phyloP scores from a whole-genome alignment of 1,140 invertebrate genomes.

The Pristionchus pacificus region DNA sequence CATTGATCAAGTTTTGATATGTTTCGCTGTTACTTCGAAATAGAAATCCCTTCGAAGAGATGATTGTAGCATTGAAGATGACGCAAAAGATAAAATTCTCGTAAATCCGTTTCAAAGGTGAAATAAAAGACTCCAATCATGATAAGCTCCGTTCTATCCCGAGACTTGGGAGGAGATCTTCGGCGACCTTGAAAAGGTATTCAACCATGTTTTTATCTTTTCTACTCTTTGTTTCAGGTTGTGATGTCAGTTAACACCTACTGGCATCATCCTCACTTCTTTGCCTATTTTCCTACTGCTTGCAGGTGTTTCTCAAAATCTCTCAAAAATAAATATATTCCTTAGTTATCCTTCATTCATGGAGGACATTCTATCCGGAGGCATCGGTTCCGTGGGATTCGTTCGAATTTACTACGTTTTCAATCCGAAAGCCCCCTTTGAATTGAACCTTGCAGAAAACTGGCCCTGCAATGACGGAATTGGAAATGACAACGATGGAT shows the following conservation, averaged over 20 bases:
- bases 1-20: slow-evolving; percentile 61
- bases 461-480: slow-evolving; percentile 86
- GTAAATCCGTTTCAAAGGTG: no score
- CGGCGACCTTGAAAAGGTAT: slow-evolving; percentile 63
- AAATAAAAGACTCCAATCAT: no score
- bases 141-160: slow-evolving; percentile 55
- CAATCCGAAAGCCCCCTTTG: neutral
- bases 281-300: slow-evolving; percentile 89
- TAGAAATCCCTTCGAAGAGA: no score
- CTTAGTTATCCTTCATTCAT: slow-evolving; percentile 72
- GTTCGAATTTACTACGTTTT: slow-evolving; percentile 72
- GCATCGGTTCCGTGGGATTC: slow-evolving; percentile 80
- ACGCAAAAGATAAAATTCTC: no score
- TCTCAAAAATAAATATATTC: neutral
- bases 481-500: slow-evolving; percentile 87
- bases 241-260: slow-evolving; percentile 67
- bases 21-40: no score
- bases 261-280: slow-evolving; percentile 89
- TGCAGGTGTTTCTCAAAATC: slow-evolving; percentile 68
- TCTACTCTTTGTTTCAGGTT: neutral
- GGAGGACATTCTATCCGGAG: slow-evolving; percentile 78
- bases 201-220: slow-evolving; percentile 61
- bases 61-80: no score
- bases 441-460: slow-evolving; percentile 77
- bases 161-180: slow-evolving; percentile 63